Base-by-base conservation (phyloP, 2,888 invertebrate species). In the Dynastes maya region DNA sequence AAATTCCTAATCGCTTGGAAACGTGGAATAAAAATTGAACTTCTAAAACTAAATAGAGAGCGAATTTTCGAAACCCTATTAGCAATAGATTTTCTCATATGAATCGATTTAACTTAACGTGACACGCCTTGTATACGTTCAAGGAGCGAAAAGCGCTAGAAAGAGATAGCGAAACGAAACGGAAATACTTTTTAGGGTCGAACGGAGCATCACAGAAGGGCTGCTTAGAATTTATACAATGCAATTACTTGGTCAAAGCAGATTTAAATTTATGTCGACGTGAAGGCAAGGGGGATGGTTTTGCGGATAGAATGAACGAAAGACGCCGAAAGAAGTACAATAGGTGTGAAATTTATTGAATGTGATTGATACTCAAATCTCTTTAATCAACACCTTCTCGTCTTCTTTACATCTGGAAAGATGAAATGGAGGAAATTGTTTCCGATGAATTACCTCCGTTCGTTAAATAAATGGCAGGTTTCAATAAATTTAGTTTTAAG, bases 161-260 rank as follows among this genome's bases (percentile, higher is more conserved):
- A 67, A 16, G 51, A 68, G 68, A 29, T 22, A 29, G 29, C 29
- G 51, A 51, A 51, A 22, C 32, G 61, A 61, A 45, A 49, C 22
- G 72, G 72, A 45, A 74, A 61, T 74, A 74, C 61, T 58, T 74
- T 58, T 74, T 74, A 61, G 72, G 72, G 72, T 61, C 72, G 72
- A 61, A 61, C 45, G 72, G 27, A 74, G 72, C 61, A 74, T 45
- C 45, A 29, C 68, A 37, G 80, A 81, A 82, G 81, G 81, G 80
- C 83, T 82, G 83, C 84, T 85, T 84, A 85, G 83, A 84, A 84
- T 85, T 84, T 84, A 83, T 83, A 83, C 84, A 85, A 85, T 84
- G 84, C 84, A 85, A 85, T 85, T 85, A 85, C 84, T 82, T 81
- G 79, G 82, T 81, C 79, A 78, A 83, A 82, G 79, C 75, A 77